A percentile compares a stretch with the other conserved stretches of the same genome.
These are phyloP conservation scores for Probosciger aterrimus DNA, from an alignment of 2,113 vertebrate genomes.

Conservation along the genomic window DNA sequence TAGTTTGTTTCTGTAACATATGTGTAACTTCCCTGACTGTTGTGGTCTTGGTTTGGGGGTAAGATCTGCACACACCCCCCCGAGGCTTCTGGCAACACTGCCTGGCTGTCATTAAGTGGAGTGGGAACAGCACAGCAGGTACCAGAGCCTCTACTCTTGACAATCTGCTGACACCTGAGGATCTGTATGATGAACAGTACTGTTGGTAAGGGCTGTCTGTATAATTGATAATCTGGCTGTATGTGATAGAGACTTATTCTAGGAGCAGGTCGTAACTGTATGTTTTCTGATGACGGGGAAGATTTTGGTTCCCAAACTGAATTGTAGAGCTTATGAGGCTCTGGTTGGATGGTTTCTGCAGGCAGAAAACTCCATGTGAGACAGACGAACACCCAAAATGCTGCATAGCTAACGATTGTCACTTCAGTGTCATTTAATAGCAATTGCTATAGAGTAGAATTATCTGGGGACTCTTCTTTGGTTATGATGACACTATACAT, in stretches of 20 bases:
- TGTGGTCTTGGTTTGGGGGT: background rate
- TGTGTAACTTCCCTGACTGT: background rate
- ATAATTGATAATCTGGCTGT: too few species aligned
- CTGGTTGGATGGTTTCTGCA: background rate
- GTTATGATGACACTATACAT: background rate
- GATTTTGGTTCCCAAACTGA: background rate
- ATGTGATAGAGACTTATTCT: background rate
- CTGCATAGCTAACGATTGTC: background rate
- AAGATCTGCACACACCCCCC: fast-evolving
- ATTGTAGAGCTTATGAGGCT: background rate
- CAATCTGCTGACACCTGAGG: background rate
- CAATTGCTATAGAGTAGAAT: background rate
- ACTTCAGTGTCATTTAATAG: background rate
- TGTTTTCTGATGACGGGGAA: background rate
- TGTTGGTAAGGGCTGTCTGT: background rate
- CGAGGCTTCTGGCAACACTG: fast-evolving
- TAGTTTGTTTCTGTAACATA: fast-evolving
- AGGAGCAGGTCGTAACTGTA: background rate
- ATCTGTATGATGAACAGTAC: background rate
- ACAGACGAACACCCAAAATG: background rate
- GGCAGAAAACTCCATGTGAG: background rate
- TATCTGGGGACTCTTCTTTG: background rate
- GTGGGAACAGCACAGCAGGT: background rate
- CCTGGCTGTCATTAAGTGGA: fast-evolving
- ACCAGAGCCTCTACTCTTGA: background rate